Conservation (phyloP, 2,113 vertebrate species). For the Zeus faber region DNA sequence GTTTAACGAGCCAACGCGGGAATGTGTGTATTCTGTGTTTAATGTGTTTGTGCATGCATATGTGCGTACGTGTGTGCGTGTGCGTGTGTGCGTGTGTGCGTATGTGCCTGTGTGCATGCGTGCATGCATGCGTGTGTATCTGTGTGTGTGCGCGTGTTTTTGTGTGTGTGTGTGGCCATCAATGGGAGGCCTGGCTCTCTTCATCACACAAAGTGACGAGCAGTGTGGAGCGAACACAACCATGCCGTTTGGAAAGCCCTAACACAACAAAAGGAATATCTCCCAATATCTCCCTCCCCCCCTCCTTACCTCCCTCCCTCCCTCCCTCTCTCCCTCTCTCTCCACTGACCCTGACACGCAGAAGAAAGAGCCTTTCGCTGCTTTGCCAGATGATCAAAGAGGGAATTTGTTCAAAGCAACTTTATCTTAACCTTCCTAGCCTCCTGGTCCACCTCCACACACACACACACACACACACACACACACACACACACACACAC, state of each 20-base stretch:
- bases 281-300: too few species aligned
- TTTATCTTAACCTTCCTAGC: conserved; percentile 35
- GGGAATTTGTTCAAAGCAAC: conserved; percentile 58
- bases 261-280: too few species aligned
- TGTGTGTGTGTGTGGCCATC: too few species aligned
- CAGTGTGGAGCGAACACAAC: too few species aligned
- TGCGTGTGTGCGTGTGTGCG: not conserved
- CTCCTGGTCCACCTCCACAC: not conserved
- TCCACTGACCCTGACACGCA: conserved; percentile 7
- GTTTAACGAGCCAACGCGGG: not conserved
- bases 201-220: too few species aligned
- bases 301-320: not conserved
- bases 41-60: not conserved
- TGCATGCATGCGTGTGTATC: conserved; percentile 6
- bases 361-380: conserved; percentile 21
- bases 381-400: conserved; percentile 52
- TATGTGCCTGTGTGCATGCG: not conserved
- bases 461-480: not conserved
- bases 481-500: too few species aligned
- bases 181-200: too few species aligned
- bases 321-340: not conserved
- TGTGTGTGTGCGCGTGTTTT: conserved; percentile 9
- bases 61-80: not conserved
- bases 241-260: too few species aligned
- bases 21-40: too few species aligned